phyloP scores from a whole-genome alignment of 2,797 vertebrate genomes.

The Melanotaenia boesemani region DNA sequence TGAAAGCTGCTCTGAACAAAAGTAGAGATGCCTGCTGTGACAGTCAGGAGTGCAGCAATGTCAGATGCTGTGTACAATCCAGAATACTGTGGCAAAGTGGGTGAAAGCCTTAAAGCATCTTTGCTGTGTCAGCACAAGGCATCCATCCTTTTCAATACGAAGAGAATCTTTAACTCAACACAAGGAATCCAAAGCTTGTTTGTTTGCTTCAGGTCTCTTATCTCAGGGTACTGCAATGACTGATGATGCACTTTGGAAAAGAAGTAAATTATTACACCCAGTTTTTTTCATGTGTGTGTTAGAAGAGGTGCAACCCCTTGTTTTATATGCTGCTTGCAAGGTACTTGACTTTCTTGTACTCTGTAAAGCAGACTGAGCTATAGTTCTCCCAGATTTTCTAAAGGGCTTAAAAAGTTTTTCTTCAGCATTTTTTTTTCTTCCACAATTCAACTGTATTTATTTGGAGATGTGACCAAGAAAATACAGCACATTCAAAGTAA shows the following conservation, averaged over 20 bases:
- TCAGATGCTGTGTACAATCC: slow-evolving; percentile 29
- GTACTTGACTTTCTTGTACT: no score
- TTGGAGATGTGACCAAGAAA: no score
- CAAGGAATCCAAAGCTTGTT: slow-evolving; percentile 29
- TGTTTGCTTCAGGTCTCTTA: slow-evolving; percentile 47
- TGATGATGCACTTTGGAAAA: slow-evolving; percentile 35
- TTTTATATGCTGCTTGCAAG: no score
- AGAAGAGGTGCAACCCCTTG: not conserved
- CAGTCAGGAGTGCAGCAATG: slow-evolving; percentile 20
- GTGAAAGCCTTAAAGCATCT: slow-evolving; percentile 31
- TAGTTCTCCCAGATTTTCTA: no score
- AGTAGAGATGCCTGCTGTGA: not conserved
- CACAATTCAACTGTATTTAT: no score
- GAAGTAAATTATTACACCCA: slow-evolving; percentile 31
- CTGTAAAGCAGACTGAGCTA: no score
- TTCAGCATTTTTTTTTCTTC: no score
- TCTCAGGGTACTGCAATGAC: slow-evolving; percentile 24
- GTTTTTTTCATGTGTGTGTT: slow-evolving; percentile 15
- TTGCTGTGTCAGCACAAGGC: slow-evolving; percentile 32
- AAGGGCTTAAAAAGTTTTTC: no score
- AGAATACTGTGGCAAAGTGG: slow-evolving; percentile 5
- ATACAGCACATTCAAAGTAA: no score
- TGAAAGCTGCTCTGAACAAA: slow-evolving; percentile 19
- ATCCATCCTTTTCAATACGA: slow-evolving; percentile 31
- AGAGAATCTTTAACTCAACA: slow-evolving; percentile 3